Evolutionary conservation across 1,140 invertebrate genomes (phyloP).

Genomic region (Zeugodacus cucurbitae): DNA sequence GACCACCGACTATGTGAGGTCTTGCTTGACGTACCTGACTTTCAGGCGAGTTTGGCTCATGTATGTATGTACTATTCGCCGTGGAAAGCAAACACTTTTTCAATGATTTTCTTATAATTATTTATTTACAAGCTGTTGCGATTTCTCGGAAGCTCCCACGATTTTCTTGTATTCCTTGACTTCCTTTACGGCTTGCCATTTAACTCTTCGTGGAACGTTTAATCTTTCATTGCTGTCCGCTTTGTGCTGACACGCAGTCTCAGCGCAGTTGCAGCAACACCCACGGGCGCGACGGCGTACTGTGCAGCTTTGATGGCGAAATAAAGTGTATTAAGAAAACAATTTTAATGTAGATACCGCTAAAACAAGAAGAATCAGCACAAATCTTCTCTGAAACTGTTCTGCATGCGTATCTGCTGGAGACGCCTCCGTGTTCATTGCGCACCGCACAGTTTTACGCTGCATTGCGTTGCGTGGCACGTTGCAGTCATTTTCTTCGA

Average conservation of each 20-base stretch:
- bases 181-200: no score
- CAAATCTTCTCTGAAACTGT: not conserved
- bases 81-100: not conserved
- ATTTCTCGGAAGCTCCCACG: not conserved
- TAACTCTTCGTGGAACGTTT: not conserved
- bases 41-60: no score
- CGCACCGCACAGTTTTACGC: not conserved
- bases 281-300: not conserved
- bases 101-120: conserved; percentile 5
- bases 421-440: not conserved
- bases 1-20: no score
- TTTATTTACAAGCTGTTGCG: not conserved
- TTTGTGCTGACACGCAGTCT: not conserved
- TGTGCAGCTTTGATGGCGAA: not conserved
- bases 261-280: not conserved
- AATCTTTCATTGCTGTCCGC: not conserved
- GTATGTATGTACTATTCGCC: no score
- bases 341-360: not conserved
- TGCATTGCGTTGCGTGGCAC: not conserved
- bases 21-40: no score
- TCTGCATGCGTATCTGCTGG: not conserved
- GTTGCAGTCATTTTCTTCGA: not conserved
- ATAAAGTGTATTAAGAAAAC: not conserved
- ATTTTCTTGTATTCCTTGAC: not conserved
- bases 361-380: not conserved